phyloP scores from a whole-genome alignment of 2,113 vertebrate genomes.

The Psephotus haematonotus region DNA sequence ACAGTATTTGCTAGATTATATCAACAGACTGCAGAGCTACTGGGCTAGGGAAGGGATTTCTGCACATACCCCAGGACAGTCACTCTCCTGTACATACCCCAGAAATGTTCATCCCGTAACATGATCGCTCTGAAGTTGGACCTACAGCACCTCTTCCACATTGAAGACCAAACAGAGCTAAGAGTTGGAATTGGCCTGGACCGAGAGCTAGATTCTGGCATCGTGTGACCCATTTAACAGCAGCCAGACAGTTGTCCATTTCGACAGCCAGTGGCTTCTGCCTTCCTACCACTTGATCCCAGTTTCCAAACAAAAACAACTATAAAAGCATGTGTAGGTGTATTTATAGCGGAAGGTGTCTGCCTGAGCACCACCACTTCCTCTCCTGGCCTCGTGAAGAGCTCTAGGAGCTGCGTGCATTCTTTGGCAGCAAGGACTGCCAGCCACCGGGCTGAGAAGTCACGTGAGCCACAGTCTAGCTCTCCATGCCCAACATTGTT shows the following conservation, averaged over 20 bases:
- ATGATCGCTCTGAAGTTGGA: neutral
- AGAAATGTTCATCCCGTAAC: neutral
- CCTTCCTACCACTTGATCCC: conserved; percentile 34
- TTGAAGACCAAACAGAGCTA: neutral
- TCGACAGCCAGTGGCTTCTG: neutral
- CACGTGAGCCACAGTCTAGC: conserved; percentile 59
- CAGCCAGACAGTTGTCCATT: conserved; percentile 24
- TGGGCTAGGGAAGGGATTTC: conserved; percentile 50
- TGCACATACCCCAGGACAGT: conserved; percentile 43
- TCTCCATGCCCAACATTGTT: conserved; percentile 68
- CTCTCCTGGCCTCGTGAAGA: conserved; percentile 17
- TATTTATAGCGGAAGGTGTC: conserved; percentile 8
- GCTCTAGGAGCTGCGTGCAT: conserved; percentile 23
- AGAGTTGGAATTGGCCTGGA: neutral
- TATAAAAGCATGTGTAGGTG: neutral
- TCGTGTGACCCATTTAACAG: neutral
- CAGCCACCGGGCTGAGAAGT: conserved; percentile 55
- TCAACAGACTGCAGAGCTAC: conserved; percentile 41
- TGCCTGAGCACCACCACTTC: neutral
- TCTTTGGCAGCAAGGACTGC: conserved; percentile 58
- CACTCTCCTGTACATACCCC: conserved; percentile 20
- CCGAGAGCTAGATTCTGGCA: conserved; percentile 18
- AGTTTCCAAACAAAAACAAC: neutral
- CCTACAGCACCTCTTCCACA: conserved; percentile 43
- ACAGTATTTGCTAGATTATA: conserved; percentile 52